Evolutionary conservation across 2,797 vertebrate genomes (phyloP).

Genomic region (Enoplosus armatus): DNA sequence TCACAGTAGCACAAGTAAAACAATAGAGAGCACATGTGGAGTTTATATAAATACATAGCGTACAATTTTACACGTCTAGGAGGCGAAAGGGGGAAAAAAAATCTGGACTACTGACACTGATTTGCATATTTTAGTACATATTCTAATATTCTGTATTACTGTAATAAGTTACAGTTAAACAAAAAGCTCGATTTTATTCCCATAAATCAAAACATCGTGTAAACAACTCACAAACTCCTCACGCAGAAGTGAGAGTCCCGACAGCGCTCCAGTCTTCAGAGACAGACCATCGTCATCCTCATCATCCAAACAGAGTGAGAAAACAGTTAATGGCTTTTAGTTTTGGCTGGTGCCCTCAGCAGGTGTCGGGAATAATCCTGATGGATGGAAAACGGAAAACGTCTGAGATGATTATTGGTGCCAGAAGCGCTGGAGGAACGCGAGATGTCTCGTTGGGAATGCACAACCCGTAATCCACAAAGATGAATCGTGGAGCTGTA

Average conservation of each 20-base stretch:
- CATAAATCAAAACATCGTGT: background rate
- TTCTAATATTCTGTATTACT: background rate
- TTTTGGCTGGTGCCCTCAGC: conserved; percentile 59
- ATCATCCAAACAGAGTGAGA: conserved; percentile 37
- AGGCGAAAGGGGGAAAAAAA: too few species aligned
- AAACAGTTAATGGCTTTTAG: conserved; percentile 49
- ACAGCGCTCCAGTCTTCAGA: background rate
- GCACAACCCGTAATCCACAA: conserved; percentile 56
- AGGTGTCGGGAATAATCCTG: conserved; percentile 73
- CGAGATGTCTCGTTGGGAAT: conserved; percentile 51
- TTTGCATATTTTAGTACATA: background rate
- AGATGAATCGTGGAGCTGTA: conserved; percentile 66
- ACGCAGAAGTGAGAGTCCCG: background rate
- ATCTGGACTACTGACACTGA: background rate
- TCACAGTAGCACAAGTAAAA: background rate
- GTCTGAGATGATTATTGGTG: conserved; percentile 44
- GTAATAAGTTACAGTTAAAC: background rate
- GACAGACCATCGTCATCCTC: conserved; percentile 1
- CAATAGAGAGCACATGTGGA: background rate
- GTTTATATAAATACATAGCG: background rate
- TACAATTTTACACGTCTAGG: background rate
- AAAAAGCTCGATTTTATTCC: conserved; percentile 4
- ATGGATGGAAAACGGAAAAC: conserved; percentile 68
- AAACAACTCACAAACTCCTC: background rate
- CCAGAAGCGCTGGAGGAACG: conserved; percentile 60